Evolutionary conservation across 2,113 vertebrate species (phyloP).

Genomic region (Abramis brama): DNA sequence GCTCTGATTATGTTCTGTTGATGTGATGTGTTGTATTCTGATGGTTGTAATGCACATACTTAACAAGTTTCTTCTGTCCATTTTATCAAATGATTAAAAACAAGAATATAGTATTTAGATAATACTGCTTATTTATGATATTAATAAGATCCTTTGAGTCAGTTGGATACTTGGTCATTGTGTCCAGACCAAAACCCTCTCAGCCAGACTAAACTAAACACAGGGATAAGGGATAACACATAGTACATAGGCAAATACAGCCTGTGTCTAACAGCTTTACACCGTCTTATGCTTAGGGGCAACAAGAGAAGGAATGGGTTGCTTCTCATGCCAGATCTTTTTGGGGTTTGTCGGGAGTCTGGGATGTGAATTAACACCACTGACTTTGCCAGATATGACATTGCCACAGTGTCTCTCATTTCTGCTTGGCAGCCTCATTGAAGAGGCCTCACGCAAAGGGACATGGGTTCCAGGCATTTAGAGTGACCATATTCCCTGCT

Average conservation of each 20-base stretch:
- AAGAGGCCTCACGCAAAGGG: slow-evolving; percentile 42
- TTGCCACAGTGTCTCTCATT: slow-evolving; percentile 59
- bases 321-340: slow-evolving; percentile 61
- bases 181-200: neutral
- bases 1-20: neutral
- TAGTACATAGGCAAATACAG: neutral
- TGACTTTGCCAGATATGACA: slow-evolving; percentile 60
- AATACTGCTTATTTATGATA: neutral
- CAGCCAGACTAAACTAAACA: neutral
- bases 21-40: neutral
- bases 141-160: slow-evolving; percentile 14
- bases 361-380: slow-evolving; percentile 62
- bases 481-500: slow-evolving; percentile 61
- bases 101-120: neutral
- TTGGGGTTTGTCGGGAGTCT: slow-evolving; percentile 63
- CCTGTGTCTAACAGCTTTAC: slow-evolving; percentile 58
- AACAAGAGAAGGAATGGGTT: slow-evolving; percentile 33
- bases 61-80: neutral
- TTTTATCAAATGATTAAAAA: neutral
- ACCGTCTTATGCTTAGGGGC: slow-evolving; percentile 30
- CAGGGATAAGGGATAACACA: neutral
- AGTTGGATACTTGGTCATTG: neutral
- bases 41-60: neutral
- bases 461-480: slow-evolving; percentile 63
- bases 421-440: slow-evolving; percentile 62